Evolutionary conservation across 2,888 invertebrate genomes (phyloP).

Genomic region (Xanthorhoe designata): DNA sequence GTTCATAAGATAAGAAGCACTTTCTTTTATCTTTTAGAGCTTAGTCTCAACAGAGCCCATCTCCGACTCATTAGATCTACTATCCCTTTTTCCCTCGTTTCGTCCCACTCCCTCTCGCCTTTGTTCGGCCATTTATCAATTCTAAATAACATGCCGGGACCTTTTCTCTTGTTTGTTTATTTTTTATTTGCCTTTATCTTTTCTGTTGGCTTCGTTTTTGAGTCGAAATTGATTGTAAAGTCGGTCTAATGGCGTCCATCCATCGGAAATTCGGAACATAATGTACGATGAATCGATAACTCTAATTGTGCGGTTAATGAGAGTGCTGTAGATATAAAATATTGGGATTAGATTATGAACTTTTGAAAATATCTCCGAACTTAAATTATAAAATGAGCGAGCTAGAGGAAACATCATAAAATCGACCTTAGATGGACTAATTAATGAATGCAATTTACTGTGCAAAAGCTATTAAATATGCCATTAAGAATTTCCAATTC

Average conservation of each 20-base stretch:
- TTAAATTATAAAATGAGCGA: constrained; percentile 39
- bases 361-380: constrained; percentile 48
- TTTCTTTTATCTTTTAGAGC: constrained; percentile 79
- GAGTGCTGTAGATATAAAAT: constrained; percentile 57
- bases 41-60: constrained; percentile 63
- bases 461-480: constrained; percentile 68
- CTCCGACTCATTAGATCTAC: constrained; percentile 76
- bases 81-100: constrained; percentile 71
- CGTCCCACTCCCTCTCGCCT: constrained; percentile 72
- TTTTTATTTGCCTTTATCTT: constrained; percentile 82
- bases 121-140: constrained; percentile 84
- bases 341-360: constrained; percentile 38
- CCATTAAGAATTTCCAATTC: constrained; percentile 74
- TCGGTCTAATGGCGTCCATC: constrained; percentile 76
- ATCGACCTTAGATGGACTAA: constrained; percentile 62
- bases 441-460: constrained; percentile 72
- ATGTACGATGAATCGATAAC: constrained; percentile 76
- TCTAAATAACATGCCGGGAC: constrained; percentile 84
- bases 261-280: constrained; percentile 60
- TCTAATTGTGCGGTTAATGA: constrained; percentile 75
- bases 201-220: constrained; percentile 73
- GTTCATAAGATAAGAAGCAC: constrained; percentile 66
- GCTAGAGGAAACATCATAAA: constrained; percentile 51
- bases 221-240: constrained; percentile 83
- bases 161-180: constrained; percentile 82